Percentiles rank a stretch among this genome's conserved stretches.
Conservation (phyloP, 2,888 invertebrate species). For the Drosophila neotestacea region DNA sequence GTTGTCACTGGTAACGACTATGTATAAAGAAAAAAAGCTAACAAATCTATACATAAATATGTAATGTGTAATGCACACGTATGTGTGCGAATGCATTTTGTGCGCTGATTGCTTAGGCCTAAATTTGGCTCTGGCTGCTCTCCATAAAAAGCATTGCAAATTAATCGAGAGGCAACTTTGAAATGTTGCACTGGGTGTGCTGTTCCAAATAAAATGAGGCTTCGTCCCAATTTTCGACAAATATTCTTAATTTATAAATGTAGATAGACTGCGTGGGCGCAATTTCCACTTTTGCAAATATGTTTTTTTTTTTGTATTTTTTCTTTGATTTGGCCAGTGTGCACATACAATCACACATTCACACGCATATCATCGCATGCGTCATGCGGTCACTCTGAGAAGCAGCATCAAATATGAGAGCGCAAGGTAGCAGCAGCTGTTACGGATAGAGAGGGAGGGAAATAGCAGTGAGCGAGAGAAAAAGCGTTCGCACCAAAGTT, state of each 20-base stretch:
- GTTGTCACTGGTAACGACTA: conserved; percentile 69
- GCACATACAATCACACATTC: conserved; percentile 19
- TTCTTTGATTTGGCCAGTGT: conserved; percentile 43
- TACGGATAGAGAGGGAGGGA: conserved; percentile 30
- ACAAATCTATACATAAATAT: conserved; percentile 34
- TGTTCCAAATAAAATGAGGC: conserved; percentile 42
- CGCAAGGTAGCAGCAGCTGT: conserved; percentile 49
- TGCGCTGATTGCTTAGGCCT: conserved; percentile 58
- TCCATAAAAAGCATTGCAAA: conserved; percentile 73
- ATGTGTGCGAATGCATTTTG: conserved; percentile 36
- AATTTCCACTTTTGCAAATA: conserved; percentile 67
- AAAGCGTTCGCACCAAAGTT: conserved; percentile 50
- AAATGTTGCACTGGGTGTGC: conserved; percentile 39
- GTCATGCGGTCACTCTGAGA: conserved; percentile 65
- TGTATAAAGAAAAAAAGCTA: conserved; percentile 24
- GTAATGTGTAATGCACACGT: conserved; percentile 14
- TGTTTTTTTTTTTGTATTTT: conserved; percentile 38
- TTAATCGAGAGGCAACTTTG: conserved; percentile 52
- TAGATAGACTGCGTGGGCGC: conserved; percentile 65
- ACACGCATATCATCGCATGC: conserved; percentile 59
- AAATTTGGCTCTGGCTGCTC: conserved; percentile 62
- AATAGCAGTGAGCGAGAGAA: conserved; percentile 19
- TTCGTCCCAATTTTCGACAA: conserved; percentile 42
- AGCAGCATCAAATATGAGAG: conserved; percentile 60
- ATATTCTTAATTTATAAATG: conserved; percentile 57